phyloP scores from a whole-genome alignment of 2,888 invertebrate species.

The Theretra japonica region DNA sequence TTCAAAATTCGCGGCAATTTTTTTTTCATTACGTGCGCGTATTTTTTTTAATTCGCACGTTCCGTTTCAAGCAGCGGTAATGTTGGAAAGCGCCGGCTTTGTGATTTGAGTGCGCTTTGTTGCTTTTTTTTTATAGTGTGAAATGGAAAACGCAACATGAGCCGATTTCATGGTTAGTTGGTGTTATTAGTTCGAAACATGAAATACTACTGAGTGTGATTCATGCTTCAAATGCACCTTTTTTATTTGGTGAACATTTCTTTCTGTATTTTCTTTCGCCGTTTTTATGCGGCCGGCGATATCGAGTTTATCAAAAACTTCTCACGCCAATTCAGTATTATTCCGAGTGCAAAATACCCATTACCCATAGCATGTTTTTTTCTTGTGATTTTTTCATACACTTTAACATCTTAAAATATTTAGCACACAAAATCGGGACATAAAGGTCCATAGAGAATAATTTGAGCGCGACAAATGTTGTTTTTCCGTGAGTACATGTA shows the following conservation, averaged over 20 bases:
- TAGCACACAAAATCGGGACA: background rate
- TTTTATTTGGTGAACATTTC: slow-evolving; percentile 18
- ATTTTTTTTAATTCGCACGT: slow-evolving; percentile 37
- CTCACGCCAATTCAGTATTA: slow-evolving; percentile 14
- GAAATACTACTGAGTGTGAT: slow-evolving; percentile 41
- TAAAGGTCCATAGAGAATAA: background rate
- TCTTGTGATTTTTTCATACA: no score
- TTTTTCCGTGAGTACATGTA: slow-evolving; percentile 13
- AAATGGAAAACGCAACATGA: slow-evolving; percentile 78
- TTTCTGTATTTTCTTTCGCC: slow-evolving; percentile 19
- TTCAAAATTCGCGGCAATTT: slow-evolving; percentile 31
- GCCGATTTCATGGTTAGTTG: slow-evolving; percentile 82
- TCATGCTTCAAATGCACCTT: slow-evolving; percentile 31
- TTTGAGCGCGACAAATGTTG: background rate
- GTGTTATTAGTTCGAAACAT: slow-evolving; percentile 64
- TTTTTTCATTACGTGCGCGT: slow-evolving; percentile 24
- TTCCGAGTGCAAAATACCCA: background rate
- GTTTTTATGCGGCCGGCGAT: slow-evolving; percentile 24
- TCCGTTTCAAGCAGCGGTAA: slow-evolving; percentile 62
- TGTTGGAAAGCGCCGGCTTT: slow-evolving; percentile 67
- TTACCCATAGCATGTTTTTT: background rate
- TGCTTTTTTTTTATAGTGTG: slow-evolving; percentile 63
- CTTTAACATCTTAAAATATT: no score
- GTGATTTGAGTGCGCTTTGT: slow-evolving; percentile 64
- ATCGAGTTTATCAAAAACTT: background rate